phyloP scores from a whole-genome alignment of 1,140 invertebrate species.

The Elysia chlorotica region DNA sequence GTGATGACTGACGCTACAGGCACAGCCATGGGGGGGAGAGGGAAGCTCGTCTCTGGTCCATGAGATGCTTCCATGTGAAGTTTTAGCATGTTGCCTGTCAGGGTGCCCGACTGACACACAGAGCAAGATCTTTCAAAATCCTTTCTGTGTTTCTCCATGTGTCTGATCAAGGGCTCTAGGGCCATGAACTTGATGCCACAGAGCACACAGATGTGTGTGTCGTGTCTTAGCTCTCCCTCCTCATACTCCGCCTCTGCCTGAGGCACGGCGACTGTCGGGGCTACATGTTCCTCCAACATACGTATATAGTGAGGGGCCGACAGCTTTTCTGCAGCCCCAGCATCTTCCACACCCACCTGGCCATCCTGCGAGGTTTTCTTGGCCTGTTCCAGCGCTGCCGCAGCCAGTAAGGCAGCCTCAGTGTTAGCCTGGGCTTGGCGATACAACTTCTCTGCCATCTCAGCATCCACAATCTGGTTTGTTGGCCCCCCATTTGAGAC shows the following conservation, averaged over 20 bases:
- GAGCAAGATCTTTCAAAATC: constrained; percentile 23
- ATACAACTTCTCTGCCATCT: constrained; percentile 14
- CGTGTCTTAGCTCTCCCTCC: constrained; percentile 18
- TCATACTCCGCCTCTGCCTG: constrained; percentile 18
- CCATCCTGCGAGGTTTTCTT: constrained; percentile 11
- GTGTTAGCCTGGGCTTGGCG: not conserved
- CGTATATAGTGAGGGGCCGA: constrained; percentile 17
- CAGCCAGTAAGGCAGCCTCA: constrained; percentile 9
- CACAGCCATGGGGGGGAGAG: constrained; percentile 10
- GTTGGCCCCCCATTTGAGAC: not conserved
- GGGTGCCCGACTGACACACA: constrained; percentile 16
- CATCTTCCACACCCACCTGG: constrained; percentile 3
- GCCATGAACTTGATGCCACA: constrained; percentile 18
- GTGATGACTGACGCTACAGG: not conserved
- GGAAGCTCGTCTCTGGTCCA: constrained; percentile 21
- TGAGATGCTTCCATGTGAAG: constrained; percentile 25
- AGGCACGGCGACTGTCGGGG: not conserved
- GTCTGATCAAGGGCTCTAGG: constrained; percentile 12
- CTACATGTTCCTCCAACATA: constrained; percentile 14
- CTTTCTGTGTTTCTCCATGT: constrained; percentile 22
- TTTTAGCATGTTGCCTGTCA: constrained; percentile 20
- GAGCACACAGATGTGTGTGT: constrained; percentile 12
- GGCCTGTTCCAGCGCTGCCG: constrained; percentile 14
- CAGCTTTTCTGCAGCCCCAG: constrained; percentile 3
- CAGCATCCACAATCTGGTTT: too few relatives aligned